Evolutionary conservation across 2,888 invertebrate genomes (phyloP).

Genomic region (Dynastes grantii): DNA sequence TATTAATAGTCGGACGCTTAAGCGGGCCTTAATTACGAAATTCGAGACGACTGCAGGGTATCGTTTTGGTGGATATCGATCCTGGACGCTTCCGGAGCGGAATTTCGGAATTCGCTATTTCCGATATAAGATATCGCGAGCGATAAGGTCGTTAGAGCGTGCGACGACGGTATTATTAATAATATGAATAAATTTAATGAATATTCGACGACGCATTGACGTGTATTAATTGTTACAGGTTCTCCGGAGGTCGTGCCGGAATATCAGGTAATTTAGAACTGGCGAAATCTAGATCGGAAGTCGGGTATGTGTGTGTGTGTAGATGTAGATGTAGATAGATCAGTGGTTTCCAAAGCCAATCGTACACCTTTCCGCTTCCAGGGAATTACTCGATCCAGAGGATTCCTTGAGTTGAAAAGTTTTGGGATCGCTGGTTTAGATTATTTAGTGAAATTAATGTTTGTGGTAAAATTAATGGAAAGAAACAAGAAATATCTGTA

Average conservation of each 20-base stretch:
- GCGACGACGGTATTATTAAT: background rate
- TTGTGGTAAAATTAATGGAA: too few species aligned
- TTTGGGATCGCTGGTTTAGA: too few species aligned
- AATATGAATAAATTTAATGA: constrained; percentile 1
- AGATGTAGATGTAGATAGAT: too few species aligned
- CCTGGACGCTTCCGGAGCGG: background rate
- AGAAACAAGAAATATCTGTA: too few species aligned
- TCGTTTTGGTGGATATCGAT: background rate
- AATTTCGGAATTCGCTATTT: background rate
- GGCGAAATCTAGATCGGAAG: too few species aligned
- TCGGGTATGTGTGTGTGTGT: too few species aligned
- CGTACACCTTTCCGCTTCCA: too few species aligned
- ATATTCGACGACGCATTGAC: background rate
- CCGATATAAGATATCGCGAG: background rate
- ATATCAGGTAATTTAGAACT: constrained; percentile 27
- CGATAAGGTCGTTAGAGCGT: background rate
- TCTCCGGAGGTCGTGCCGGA: constrained; percentile 41
- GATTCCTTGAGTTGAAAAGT: too few species aligned
- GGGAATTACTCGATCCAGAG: too few species aligned
- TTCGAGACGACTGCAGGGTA: background rate
- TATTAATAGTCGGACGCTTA: constrained; percentile 14
- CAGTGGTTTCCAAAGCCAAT: too few species aligned
- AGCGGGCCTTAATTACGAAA: constrained; percentile 14
- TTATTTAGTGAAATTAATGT: too few species aligned
- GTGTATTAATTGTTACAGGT: constrained; percentile 26